Conservation (phyloP, 1,140 invertebrate species). For the Uloborus diversus region DNA sequence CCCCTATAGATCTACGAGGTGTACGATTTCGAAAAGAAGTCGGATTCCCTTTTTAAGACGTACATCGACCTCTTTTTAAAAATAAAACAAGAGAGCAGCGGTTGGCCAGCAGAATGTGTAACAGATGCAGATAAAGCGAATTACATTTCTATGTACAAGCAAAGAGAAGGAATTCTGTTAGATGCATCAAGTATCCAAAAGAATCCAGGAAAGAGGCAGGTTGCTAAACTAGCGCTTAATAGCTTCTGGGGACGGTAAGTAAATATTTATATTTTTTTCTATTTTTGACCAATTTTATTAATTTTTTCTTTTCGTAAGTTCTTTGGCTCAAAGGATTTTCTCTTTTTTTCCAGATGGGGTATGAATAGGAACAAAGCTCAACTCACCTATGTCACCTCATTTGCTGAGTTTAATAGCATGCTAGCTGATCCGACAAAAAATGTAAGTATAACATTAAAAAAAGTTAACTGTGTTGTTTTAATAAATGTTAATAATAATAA, state of each 20-base stretch:
- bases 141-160: neutral
- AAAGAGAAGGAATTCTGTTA: conserved; percentile 11
- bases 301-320: neutral
- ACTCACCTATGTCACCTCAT: neutral
- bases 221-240: neutral
- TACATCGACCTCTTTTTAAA: conserved; percentile 59
- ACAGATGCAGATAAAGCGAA: neutral
- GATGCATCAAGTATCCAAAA: neutral
- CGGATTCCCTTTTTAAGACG: conserved; percentile 43
- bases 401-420: neutral
- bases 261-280: too few relatives aligned
- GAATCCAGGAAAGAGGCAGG: conserved; percentile 6
- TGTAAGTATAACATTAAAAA: neutral
- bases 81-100: conserved; percentile 31
- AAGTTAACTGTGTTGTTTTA: neutral
- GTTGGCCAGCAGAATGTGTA: conserved; percentile 2
- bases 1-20: conserved; percentile 58
- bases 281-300: neutral
- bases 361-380: neutral
- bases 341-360: neutral
- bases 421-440: neutral
- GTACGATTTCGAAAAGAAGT: conserved; percentile 50
- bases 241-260: neutral
- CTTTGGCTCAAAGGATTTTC: too few relatives aligned
- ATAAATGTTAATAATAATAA: neutral